These are phyloP conservation scores for Heliconius hortense DNA, from an alignment of 2,888 invertebrate genomes.

Conservation along the genomic window DNA sequence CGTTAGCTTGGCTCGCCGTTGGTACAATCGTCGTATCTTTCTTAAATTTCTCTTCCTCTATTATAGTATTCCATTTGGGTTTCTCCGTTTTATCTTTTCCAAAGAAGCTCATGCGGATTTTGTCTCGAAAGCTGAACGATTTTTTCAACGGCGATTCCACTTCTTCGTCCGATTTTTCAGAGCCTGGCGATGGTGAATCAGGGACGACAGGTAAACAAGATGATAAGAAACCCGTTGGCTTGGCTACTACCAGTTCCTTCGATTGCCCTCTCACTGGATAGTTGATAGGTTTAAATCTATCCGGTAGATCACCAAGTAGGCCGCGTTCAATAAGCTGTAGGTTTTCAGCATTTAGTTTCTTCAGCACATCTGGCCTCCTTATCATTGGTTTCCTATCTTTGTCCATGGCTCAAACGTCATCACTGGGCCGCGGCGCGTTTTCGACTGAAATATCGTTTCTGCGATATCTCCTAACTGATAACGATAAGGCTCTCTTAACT, in stretches of 20 bases:
- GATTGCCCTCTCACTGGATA: constrained; percentile 63
- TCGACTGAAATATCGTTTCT: constrained; percentile 63
- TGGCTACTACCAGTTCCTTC: constrained; percentile 67
- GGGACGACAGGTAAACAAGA: constrained; percentile 64
- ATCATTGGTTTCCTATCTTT: constrained; percentile 60
- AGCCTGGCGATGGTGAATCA: constrained; percentile 55
- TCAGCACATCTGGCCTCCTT: constrained; percentile 66
- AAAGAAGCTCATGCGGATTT: constrained; percentile 67
- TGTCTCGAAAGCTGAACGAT: constrained; percentile 73
- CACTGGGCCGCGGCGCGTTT: constrained; percentile 58
- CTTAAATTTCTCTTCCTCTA: constrained; percentile 54
- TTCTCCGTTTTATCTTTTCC: constrained; percentile 60
- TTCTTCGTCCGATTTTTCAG: constrained; percentile 62
- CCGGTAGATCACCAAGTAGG: constrained; percentile 68
- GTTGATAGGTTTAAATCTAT: constrained; percentile 65
- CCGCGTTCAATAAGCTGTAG: constrained; percentile 71
- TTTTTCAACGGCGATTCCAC: constrained; percentile 65
- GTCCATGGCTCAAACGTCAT: constrained; percentile 70
- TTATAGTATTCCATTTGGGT: constrained; percentile 59
- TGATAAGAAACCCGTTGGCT: constrained; percentile 71
- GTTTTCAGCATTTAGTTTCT: constrained; percentile 68
- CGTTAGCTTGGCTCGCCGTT: constrained; percentile 42
- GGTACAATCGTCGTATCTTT: constrained; percentile 32
- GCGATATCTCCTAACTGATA: constrained; percentile 65
- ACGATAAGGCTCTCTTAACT: constrained; percentile 58